Percentiles rank a stretch among this genome's conserved stretches.
phyloP scores from a whole-genome alignment of 2,888 invertebrate genomes.

The Myopa tessellatipennis region DNA sequence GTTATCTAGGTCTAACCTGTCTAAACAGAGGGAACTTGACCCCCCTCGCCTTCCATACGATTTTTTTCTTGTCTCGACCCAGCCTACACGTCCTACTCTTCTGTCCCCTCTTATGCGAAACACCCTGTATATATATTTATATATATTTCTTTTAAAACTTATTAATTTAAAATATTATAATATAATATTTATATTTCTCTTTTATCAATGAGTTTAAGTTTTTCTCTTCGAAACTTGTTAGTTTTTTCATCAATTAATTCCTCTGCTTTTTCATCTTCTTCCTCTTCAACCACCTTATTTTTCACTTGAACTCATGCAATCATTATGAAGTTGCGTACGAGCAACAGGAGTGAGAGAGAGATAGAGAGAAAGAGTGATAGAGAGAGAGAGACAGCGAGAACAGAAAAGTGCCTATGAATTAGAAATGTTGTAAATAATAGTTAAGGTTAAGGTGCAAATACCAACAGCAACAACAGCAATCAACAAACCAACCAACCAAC shows the following conservation, averaged over 20 bases:
- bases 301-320: background rate
- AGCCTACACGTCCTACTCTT: too few species aligned
- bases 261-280: too few species aligned
- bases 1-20: too few species aligned
- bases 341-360: background rate
- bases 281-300: too few species aligned
- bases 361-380: background rate
- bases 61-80: too few species aligned
- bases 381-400: background rate
- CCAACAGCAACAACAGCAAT: background rate
- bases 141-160: too few species aligned
- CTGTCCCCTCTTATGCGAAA: too few species aligned
- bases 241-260: too few species aligned
- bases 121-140: too few species aligned
- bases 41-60: too few species aligned
- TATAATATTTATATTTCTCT: background rate
- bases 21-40: too few species aligned
- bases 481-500: background rate
- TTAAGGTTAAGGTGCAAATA: slow-evolving; percentile 15
- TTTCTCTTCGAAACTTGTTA: background rate
- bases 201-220: background rate
- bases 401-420: background rate
- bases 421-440: slow-evolving; percentile 10
- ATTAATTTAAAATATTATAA: too few species aligned
- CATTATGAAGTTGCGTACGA: background rate